Percentiles rank a stretch among this genome's conserved stretches.
Conservation (phyloP, 2,888 invertebrate species). For the Imbricaverruca yamaguchii region DNA sequence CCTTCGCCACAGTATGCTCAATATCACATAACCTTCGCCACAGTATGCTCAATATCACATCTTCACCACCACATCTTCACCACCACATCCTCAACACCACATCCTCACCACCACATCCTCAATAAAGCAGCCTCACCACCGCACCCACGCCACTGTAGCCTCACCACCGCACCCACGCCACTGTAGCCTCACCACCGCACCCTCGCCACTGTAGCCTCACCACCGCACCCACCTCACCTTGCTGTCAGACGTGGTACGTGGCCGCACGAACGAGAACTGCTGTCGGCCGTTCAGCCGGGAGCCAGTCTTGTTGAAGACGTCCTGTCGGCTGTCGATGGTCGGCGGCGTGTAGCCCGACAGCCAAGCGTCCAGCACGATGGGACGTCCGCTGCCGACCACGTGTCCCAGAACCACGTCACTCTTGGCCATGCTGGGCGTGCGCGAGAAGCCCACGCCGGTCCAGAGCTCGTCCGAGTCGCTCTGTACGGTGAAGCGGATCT, state of each 20-base stretch:
- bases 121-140: too few species aligned
- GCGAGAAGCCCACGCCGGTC: conserved; percentile 77
- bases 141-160: too few species aligned
- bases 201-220: too few species aligned
- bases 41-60: too few species aligned
- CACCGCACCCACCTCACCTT: conserved; percentile 13
- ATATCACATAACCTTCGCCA: too few species aligned
- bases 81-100: too few species aligned
- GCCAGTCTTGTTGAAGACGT: conserved; percentile 61
- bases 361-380: conserved; percentile 84
- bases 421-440: conserved; percentile 63
- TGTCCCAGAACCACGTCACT: conserved; percentile 83
- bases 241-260: conserved; percentile 62
- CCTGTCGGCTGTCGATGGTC: conserved; percentile 51
- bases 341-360: conserved; percentile 61
- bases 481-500: conserved; percentile 68
- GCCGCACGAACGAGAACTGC: conserved; percentile 68
- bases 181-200: too few species aligned
- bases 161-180: too few species aligned
- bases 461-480: conserved; percentile 70
- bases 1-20: too few species aligned
- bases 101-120: too few species aligned
- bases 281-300: conserved; percentile 65
- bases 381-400: conserved; percentile 57
- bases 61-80: too few species aligned